Base-by-base conservation (phyloP, 2,797 vertebrate species). In the Micrastur ruficollis region DNA sequence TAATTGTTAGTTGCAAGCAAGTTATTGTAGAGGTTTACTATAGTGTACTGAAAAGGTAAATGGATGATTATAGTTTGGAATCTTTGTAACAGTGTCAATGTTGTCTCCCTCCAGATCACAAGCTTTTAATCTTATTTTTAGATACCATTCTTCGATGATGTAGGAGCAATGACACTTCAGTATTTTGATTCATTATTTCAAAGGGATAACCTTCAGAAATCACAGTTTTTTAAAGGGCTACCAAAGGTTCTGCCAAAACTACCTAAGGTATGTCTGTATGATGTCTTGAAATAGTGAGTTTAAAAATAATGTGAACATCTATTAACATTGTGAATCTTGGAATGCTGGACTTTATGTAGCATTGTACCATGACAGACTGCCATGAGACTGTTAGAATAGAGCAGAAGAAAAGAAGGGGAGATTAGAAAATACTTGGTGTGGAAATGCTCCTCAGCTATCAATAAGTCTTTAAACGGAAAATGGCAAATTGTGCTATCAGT, bases 101-200 rank as follows among this genome's bases (percentile, higher is more conserved):
- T 75, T 81, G 44, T 85, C 61, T 84, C 56, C 38, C 18, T 97
- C 59, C 70, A 89, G 70, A 91, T 85, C 40, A 93, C 66, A 94
- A 70, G 42, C 93, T 86, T 95, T 53, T 91, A 65, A 79, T 90
- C 90, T 95, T 98, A 52, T 87, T 96, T 98, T 97, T 94, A 99
- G 99, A 99, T 99, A 95, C 99, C 99, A 1, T 99, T 99, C 98
- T 99, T 99, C 40, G 99, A 99, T 86, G 99, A 99, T 85, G 99
- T 99, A 73, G 99, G 99, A 40, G 99, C 99, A 29, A 98, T 99
- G 93, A 99, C 99, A 0, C 98, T 99, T 96, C 99, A 99, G 81
- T 99, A 99, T 98, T 99, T 99, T 93, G 99, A 99, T 98, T 98
- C 99, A 5, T 99, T 99, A 93, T 99, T 99, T 98, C 99, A 99